Evolutionary conservation across 2,113 vertebrate species (phyloP).

Genomic region (Mustelus asterias): DNA sequence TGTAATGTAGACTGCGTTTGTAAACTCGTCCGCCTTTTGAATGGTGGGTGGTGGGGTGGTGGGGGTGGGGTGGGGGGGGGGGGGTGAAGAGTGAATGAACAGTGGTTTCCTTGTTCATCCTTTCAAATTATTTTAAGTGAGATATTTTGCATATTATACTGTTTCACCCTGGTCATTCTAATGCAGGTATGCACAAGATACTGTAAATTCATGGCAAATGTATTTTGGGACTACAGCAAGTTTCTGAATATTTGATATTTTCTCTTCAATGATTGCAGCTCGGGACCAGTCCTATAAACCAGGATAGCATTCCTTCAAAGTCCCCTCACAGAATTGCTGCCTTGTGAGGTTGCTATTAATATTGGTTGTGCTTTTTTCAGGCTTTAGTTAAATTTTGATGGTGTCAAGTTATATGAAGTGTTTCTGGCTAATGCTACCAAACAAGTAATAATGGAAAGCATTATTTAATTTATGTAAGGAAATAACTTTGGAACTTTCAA

Average conservation of each 20-base stretch:
- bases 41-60: too few species aligned
- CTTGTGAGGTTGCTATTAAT: background rate
- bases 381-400: background rate
- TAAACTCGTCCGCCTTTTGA: background rate
- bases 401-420: background rate
- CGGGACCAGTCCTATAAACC: background rate
- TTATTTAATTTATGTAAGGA: conserved; percentile 1
- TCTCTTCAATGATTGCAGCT: background rate
- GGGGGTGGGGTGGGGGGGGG: too few species aligned
- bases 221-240: background rate
- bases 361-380: background rate
- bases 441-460: conserved; percentile 9
- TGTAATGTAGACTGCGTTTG: background rate
- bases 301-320: background rate
- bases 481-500: conserved; percentile 9
- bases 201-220: background rate
- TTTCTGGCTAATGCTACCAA: background rate
- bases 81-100: too few species aligned
- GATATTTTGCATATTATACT: background rate
- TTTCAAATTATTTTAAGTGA: background rate
- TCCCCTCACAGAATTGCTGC: background rate
- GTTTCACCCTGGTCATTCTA: conserved; percentile 9
- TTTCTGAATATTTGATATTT: conserved; percentile 6
- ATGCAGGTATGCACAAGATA: background rate
- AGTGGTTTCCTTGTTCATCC: conserved; percentile 2